Evolutionary conservation across 1,140 invertebrate species (phyloP).

Genomic region (Wasmannia auropunctata): DNA sequence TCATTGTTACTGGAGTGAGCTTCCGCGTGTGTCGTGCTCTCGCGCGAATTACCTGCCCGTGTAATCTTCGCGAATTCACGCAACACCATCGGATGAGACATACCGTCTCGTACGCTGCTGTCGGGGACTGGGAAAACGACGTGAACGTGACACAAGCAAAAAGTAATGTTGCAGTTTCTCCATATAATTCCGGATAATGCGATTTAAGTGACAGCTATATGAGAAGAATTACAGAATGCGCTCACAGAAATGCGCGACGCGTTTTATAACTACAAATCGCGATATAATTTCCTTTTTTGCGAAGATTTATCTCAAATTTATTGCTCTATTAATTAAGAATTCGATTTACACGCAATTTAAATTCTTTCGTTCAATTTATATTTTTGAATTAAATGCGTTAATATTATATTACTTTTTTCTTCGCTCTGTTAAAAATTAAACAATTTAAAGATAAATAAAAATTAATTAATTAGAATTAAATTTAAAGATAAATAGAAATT

Average conservation of each 20-base stretch:
- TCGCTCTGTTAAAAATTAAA: no score
- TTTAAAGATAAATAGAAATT: no score
- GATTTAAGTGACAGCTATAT: not conserved
- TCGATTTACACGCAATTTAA: not conserved
- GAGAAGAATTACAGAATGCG: not conserved
- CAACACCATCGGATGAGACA: not conserved
- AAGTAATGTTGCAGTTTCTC: slow-evolving; percentile 28
- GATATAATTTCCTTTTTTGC: not conserved
- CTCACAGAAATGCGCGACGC: not conserved
- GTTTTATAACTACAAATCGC: not conserved
- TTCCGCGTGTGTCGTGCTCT: slow-evolving; percentile 64
- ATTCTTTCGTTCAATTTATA: not conserved
- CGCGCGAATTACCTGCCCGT: slow-evolving; percentile 18
- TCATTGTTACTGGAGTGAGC: slow-evolving; percentile 68
- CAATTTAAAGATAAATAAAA: no score
- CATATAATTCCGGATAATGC: slow-evolving; percentile 13
- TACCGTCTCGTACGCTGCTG: not conserved
- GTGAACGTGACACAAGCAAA: slow-evolving; percentile 2
- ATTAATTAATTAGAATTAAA: not conserved
- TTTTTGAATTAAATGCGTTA: no score
- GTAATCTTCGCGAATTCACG: slow-evolving; percentile 15
- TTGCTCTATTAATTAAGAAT: not conserved
- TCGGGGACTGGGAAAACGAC: not conserved
- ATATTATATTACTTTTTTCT: no score
- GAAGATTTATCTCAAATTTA: not conserved